Conservation (phyloP, 2,888 invertebrate genomes). For the Drosophila gaucha region DNA sequence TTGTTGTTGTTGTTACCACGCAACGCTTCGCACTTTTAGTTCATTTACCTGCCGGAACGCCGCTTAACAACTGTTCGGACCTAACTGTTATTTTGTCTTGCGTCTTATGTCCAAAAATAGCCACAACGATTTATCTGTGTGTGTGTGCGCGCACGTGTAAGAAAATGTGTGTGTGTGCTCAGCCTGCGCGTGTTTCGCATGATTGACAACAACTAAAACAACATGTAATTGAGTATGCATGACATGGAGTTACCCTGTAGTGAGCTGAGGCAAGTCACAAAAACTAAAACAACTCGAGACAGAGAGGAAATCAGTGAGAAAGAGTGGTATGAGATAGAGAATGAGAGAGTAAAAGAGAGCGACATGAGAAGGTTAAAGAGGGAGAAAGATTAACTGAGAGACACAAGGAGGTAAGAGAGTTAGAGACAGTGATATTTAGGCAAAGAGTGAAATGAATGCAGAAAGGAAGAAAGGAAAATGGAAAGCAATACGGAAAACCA, state of each 20-base stretch:
- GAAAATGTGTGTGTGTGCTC: conserved; percentile 8
- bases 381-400: too few species aligned
- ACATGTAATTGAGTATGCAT: conserved; percentile 4
- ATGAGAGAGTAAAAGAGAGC: not conserved
- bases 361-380: too few species aligned
- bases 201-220: conserved; percentile 41
- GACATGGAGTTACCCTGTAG: conserved; percentile 14
- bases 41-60: conserved; percentile 65
- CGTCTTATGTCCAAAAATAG: conserved; percentile 48
- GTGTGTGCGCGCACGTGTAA: not conserved
- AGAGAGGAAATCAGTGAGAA: too few species aligned
- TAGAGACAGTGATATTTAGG: too few species aligned
- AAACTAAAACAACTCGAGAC: not conserved
- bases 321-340: not conserved
- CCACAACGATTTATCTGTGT: conserved; percentile 53
- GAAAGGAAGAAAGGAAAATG: too few species aligned
- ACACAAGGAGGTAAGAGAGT: too few species aligned
- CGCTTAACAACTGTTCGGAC: conserved; percentile 23
- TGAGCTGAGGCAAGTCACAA: not conserved
- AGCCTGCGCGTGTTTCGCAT: conserved; percentile 61
- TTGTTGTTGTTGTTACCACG: conserved; percentile 47
- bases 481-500: too few species aligned
- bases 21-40: conserved; percentile 69
- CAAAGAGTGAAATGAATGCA: too few species aligned
- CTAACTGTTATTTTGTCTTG: conserved; percentile 49